Evolutionary conservation across 2,888 invertebrate genomes (phyloP), one percentile per base, ranked within the genome.

Genomic region (Pecten maximus): DNA sequence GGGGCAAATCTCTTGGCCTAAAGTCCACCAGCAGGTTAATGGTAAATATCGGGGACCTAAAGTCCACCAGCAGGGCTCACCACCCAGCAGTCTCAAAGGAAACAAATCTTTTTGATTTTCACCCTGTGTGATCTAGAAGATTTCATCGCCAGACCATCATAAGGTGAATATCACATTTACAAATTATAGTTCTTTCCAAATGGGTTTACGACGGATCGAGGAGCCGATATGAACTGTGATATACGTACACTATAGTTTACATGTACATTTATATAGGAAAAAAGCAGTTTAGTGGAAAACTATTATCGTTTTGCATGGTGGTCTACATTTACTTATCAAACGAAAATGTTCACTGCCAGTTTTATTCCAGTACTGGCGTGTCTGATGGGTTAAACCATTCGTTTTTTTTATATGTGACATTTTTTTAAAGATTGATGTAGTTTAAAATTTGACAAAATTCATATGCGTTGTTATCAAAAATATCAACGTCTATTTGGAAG

Each of bases 361-460:
- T 74, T 74, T 28, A 74, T 74, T 35, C 35, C 74, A 28, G 35
- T 74, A 35, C 28, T 74, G 74, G 35, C 74, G 74, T 74, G 44
- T 6, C 8, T 44, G 6, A 10, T 44, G 15, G 35, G 28, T 28
- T 23, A 35, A 74, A 10, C 35, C 74, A 2, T 35, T n/a, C n/a
- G 23, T n/a, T 23, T 60, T 28, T 74, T 74, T 74, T 28, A 35
- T 74, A 74, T 35, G 74, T 35, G 28, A 28, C 35, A 10, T 28
- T 35, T 74, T 44, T n/a, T 2, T 23, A 28, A 23, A 74, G 74
- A 60, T 74, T 4, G 15, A 74, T 74, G 28, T 74, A 74, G 74
- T 74, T 74, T 74, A 35, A 74, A 15, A 74, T 74, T 74, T 74
- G 74, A 74, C 74, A 74, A 74, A 28, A 74, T 28, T 74, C 74